A percentile compares a stretch with the other conserved stretches of the same genome.
These are phyloP conservation scores for Phocoena sinus DNA, from an alignment of 2,113 vertebrate genomes.

Conservation along the genomic window DNA sequence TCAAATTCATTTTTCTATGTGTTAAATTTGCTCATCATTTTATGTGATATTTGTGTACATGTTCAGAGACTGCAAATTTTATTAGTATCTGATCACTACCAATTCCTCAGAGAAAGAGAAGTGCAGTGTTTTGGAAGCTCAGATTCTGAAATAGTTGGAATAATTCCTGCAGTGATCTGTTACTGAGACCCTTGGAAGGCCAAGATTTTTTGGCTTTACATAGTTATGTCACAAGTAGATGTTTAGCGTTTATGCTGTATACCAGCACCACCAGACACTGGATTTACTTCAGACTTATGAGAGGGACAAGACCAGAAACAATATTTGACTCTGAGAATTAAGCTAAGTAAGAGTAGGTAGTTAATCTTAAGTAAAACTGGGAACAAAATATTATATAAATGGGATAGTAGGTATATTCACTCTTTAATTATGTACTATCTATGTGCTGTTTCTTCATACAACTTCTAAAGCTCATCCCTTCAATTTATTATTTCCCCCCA, in stretches of 20 bases:
- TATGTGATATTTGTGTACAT: not conserved
- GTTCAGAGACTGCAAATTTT: not conserved
- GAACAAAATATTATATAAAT: not conserved
- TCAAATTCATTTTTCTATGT: not conserved
- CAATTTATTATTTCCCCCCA: not conserved
- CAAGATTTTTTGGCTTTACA: slow-evolving; percentile 3
- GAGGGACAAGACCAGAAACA: not conserved
- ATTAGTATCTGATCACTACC: not conserved
- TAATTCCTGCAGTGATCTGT: not conserved
- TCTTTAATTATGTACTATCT: not conserved
- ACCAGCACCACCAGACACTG: not conserved
- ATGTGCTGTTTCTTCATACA: not conserved
- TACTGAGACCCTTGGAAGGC: not conserved
- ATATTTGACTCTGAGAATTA: not conserved
- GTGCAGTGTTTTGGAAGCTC: not conserved
- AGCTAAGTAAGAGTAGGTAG: not conserved
- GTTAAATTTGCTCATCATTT: not conserved
- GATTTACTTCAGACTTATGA: not conserved
- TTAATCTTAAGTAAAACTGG: slow-evolving; percentile 9
- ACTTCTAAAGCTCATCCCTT: not conserved
- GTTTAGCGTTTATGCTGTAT: not conserved
- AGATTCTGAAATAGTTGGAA: not conserved
- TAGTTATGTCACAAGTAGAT: slow-evolving; percentile 16
- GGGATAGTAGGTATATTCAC: not conserved
- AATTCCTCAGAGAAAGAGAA: slow-evolving; percentile 1